Conservation (phyloP, 2,888 invertebrate species). For the Sarcophaga caerulescens region DNA sequence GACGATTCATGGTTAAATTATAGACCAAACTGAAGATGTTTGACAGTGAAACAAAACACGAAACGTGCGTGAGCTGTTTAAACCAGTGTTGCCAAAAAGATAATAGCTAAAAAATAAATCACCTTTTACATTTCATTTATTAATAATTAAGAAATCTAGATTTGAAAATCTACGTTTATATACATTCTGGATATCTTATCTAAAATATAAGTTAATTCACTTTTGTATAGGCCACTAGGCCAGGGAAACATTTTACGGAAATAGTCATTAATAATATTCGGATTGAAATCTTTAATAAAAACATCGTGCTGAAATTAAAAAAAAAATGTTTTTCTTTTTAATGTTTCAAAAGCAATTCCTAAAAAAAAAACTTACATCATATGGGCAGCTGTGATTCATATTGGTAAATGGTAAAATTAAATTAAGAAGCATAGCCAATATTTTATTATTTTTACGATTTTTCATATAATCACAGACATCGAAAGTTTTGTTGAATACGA, state of each 20-base stretch:
- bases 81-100: too few relatives aligned
- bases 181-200: background rate
- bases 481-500: background rate
- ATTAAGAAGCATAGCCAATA: background rate
- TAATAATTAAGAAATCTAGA: background rate
- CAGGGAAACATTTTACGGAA: background rate
- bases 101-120: too few relatives aligned
- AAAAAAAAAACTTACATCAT: background rate
- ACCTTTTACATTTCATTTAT: background rate
- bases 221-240: background rate
- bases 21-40: too few relatives aligned
- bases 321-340: background rate
- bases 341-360: background rate
- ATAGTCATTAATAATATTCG: background rate
- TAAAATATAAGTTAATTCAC: background rate
- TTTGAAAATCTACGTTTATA: background rate
- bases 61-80: too few relatives aligned
- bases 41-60: too few relatives aligned
- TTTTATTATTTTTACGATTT: background rate
- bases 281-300: background rate
- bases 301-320: background rate
- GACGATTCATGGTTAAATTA: too few relatives aligned
- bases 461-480: background rate
- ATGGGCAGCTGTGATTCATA: background rate
- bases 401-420: background rate